Percentiles rank a stretch among this genome's conserved stretches.
Conservation (phyloP, 2,888 invertebrate genomes). For the Prosapia bicincta region DNA sequence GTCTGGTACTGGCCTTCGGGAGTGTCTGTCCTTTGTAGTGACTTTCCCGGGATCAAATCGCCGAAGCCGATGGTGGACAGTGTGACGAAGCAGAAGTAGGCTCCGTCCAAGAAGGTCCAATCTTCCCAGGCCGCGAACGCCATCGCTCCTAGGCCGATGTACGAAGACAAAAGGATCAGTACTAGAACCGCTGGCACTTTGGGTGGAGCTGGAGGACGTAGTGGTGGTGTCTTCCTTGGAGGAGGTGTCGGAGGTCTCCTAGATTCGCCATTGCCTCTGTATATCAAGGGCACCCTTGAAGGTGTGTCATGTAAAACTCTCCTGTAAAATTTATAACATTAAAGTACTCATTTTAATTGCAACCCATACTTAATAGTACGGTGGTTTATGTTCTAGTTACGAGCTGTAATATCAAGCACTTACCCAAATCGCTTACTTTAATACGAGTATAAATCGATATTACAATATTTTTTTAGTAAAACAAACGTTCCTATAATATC, state of each 20-base stretch:
- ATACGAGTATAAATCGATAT: too few species aligned
- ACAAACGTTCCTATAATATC: too few species aligned
- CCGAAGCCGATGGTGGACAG: conserved; percentile 82
- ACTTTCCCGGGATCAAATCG: conserved; percentile 60
- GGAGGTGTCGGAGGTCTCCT: conserved; percentile 30
- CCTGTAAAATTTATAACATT: too few species aligned
- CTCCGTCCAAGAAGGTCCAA: conserved; percentile 74
- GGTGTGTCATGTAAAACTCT: conserved; percentile 63
- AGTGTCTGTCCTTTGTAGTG: conserved; percentile 45
- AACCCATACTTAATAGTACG: too few species aligned
- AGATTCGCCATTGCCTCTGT: conserved; percentile 45
- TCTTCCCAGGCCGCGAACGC: conserved; percentile 77
- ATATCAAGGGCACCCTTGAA: conserved; percentile 70
- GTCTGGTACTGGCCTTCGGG: conserved; percentile 58
- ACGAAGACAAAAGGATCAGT: conserved; percentile 64
- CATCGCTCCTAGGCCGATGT: conserved; percentile 72
- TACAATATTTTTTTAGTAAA: too few species aligned
- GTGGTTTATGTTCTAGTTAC: too few species aligned
- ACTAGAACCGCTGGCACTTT: conserved; percentile 62
- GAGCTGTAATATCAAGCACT: too few species aligned
- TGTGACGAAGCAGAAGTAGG: conserved; percentile 82
- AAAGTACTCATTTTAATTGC: too few species aligned
- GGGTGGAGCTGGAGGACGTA: conserved; percentile 28
- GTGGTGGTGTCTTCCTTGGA: conserved; percentile 21
- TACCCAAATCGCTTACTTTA: too few species aligned